phyloP scores from a whole-genome alignment of 2,797 vertebrate genomes.

The Sphenopsis melanotis region DNA sequence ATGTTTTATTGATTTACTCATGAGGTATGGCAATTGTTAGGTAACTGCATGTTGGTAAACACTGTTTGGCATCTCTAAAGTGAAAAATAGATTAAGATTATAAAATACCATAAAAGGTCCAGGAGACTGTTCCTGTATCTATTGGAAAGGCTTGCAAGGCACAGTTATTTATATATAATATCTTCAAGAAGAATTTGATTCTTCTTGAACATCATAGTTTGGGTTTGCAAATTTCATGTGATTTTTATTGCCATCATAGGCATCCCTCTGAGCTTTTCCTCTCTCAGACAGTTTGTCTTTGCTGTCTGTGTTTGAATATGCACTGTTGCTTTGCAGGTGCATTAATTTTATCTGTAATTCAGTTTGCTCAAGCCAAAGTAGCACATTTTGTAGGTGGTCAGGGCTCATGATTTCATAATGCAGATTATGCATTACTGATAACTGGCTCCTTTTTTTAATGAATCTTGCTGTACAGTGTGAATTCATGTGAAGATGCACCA shows the following conservation, averaged over 20 bases:
- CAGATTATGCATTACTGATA: not conserved
- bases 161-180: not conserved
- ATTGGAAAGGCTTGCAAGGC: not conserved
- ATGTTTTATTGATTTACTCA: slow-evolving; percentile 10
- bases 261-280: not conserved
- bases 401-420: not conserved
- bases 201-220: too few relatives aligned
- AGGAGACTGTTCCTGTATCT: not conserved
- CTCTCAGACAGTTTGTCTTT: not conserved
- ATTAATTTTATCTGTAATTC: not conserved
- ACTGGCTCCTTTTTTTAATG: not conserved
- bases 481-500: not conserved
- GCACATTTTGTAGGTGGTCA: not conserved
- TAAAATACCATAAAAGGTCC: not conserved
- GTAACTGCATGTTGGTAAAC: not conserved
- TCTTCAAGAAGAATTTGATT: not conserved
- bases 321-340: not conserved
- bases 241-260: not conserved
- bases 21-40: not conserved
- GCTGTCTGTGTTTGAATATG: not conserved
- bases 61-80: not conserved
- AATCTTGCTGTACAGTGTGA: not conserved
- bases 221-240: not conserved
- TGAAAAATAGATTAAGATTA: not conserved
- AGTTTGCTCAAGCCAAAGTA: not conserved